A percentile compares a stretch with the other conserved stretches of the same genome.
Evolutionary conservation across 2,888 invertebrate genomes (phyloP).

Genomic region (Eupithecia pulchellata): DNA sequence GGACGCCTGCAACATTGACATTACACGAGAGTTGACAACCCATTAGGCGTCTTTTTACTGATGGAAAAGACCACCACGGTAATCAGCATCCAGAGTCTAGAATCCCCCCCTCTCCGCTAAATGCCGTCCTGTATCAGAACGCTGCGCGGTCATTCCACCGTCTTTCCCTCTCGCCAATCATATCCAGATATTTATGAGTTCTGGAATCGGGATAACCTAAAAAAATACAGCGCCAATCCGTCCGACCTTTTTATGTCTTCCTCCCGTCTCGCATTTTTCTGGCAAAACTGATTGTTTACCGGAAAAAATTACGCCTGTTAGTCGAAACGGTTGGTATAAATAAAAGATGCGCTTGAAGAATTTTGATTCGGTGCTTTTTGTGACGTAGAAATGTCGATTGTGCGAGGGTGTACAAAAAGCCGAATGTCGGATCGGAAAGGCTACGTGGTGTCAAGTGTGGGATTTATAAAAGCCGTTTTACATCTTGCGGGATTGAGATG

Average conservation of each 20-base stretch:
- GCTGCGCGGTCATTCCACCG: conserved; percentile 58
- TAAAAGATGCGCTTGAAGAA: conserved; percentile 81
- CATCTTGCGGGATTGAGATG: conserved; percentile 46
- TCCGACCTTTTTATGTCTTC: conserved; percentile 77
- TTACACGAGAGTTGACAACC: no score
- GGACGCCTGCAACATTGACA: no score
- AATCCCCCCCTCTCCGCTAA: conserved; percentile 24
- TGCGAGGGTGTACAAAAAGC: conserved; percentile 67
- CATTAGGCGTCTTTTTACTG: no score
- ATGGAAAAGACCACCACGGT: neutral
- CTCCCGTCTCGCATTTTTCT: conserved; percentile 82
- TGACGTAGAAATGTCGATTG: conserved; percentile 64
- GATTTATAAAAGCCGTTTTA: conserved; percentile 66
- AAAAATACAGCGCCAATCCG: conserved; percentile 68
- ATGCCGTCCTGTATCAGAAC: conserved; percentile 30
- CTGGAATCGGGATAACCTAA: conserved; percentile 54
- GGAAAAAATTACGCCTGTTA: conserved; percentile 85
- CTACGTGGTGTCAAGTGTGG: conserved; percentile 71
- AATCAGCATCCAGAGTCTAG: neutral
- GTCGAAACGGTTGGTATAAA: conserved; percentile 78
- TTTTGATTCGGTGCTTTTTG: conserved; percentile 83
- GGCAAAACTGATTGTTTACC: conserved; percentile 85
- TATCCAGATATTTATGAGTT: conserved; percentile 75
- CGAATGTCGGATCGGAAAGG: conserved; percentile 69
- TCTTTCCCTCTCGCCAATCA: conserved; percentile 62